Conservation (phyloP, 1,140 invertebrate species). For the Pseudomyrmex cubaensis region DNA sequence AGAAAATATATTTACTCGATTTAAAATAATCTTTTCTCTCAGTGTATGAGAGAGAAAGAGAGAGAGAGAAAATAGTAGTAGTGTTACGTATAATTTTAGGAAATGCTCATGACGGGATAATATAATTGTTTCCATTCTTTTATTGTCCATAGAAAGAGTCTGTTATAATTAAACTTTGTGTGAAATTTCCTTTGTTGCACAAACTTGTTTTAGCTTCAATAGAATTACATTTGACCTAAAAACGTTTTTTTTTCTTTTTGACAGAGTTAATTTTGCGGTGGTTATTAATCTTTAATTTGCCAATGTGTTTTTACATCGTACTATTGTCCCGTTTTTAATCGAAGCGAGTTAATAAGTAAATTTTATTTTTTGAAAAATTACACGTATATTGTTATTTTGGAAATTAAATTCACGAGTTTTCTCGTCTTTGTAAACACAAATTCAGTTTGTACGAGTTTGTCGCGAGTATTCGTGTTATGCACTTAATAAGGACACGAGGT, state of each 20-base stretch:
- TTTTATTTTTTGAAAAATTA: neutral
- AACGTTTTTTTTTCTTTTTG: neutral
- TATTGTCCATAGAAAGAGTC: conserved; percentile 11
- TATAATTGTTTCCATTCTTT: neutral
- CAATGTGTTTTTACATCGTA: too few relatives aligned
- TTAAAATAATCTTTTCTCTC: too few relatives aligned
- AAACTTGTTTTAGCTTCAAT: conserved; percentile 20
- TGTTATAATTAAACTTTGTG: conserved; percentile 46
- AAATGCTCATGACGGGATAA: neutral
- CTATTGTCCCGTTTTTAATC: neutral
- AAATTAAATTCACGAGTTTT: neutral
- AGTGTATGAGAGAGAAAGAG: too few relatives aligned
- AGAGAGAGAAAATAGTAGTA: too few relatives aligned
- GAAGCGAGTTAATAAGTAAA: neutral
- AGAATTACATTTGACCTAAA: conserved; percentile 17
- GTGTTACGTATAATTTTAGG: neutral
- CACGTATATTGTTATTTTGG: too few relatives aligned
- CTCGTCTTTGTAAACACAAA: neutral
- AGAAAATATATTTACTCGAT: too few relatives aligned
- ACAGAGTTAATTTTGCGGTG: too few relatives aligned
- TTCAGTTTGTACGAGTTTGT: neutral
- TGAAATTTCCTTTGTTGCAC: conserved; percentile 61
- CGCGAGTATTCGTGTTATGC: conserved; percentile 15
- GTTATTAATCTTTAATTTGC: too few relatives aligned
- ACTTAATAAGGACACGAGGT: conserved; percentile 33